Conservation (phyloP, 2,113 vertebrate genomes). For the Paraplagusia blochii region DNA sequence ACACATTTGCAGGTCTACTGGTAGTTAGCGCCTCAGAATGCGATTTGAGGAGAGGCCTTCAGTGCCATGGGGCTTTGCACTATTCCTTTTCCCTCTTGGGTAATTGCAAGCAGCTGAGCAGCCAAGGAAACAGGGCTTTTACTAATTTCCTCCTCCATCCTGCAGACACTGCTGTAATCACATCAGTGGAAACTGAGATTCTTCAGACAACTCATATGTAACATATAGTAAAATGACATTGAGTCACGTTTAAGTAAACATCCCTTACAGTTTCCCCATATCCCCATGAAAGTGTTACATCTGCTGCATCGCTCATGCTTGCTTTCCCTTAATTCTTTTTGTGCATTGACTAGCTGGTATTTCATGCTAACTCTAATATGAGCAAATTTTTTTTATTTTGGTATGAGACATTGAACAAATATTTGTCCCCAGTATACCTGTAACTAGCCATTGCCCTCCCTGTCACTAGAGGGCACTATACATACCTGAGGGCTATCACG, state of each 20-base stretch:
- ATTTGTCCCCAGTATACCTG: no score
- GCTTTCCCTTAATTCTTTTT: slow-evolving; percentile 13
- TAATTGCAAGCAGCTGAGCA: slow-evolving; percentile 70
- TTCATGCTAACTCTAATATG: background rate
- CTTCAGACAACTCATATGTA: slow-evolving; percentile 42
- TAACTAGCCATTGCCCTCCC: no score
- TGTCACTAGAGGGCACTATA: no score
- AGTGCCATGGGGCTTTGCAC: slow-evolving; percentile 39
- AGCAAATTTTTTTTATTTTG: no score
- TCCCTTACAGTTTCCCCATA: slow-evolving; percentile 13
- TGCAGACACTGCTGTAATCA: slow-evolving; percentile 3
- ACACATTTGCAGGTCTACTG: slow-evolving; percentile 58
- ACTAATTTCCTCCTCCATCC: slow-evolving; percentile 6
- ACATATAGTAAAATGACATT: slow-evolving; percentile 36
- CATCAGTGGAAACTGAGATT: slow-evolving; percentile 50
- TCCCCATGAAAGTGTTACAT: no score
- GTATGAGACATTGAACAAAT: no score
- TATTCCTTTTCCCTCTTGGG: slow-evolving; percentile 47
- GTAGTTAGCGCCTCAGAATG: slow-evolving; percentile 64
- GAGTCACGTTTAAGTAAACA: slow-evolving; percentile 52
- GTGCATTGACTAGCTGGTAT: background rate
- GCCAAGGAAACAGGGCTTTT: slow-evolving; percentile 30
- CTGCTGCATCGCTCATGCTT: slow-evolving; percentile 11
- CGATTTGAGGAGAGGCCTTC: slow-evolving; percentile 55
- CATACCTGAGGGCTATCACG: no score